Evolutionary conservation across 37 sponge, comb jelly and placozoan species (phyloP), one percentile per base, ranked within the genome.

Genomic region (Beroe ovata): DNA sequence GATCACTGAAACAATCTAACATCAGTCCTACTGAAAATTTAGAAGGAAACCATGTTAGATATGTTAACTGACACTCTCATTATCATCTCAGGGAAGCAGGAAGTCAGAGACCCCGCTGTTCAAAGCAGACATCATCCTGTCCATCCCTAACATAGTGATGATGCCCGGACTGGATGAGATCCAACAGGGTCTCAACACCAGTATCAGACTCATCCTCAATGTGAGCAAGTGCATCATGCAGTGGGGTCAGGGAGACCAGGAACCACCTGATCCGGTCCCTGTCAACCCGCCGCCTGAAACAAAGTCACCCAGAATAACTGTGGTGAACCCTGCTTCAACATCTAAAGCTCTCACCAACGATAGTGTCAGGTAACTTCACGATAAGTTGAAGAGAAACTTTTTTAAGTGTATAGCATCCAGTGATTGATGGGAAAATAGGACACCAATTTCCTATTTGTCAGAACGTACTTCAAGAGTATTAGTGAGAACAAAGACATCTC

Each of bases 151-250:
- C 54, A 94, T 97, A 59, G 90, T 92, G 34, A 91, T 95, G 30
- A 64, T 89, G 81, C 97, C 97, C 20, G 92, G 93, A 20, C 92
- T 97, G 26, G 97, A 97, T 72, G 97, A 97, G 47, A 90, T 97
- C 0, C 97, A 97, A 88, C 92, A 92, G 37, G 92, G 92, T 23
- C 91, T 97, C 38, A 97, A 97, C 88, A 64, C 90, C n/a, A 89
- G 93, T 35, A 93, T 95, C 20, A 90, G 88, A 66, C 69, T 40
- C 58, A 90, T 97, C 11, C 64, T 89, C 21, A 91, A 91, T 69
- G 90, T 97, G 0, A 93, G 95, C 19, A 81, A 90, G 41, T 34
- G 77, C 42, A 66, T 66, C 18, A 14, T 66, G 30, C 69, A 66
- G 30, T 66, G 69, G 69, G 69, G 69, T 34, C 69, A 66, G 36